Base-by-base conservation (phyloP, 2,797 vertebrate genomes). In the Avahi laniger region DNA sequence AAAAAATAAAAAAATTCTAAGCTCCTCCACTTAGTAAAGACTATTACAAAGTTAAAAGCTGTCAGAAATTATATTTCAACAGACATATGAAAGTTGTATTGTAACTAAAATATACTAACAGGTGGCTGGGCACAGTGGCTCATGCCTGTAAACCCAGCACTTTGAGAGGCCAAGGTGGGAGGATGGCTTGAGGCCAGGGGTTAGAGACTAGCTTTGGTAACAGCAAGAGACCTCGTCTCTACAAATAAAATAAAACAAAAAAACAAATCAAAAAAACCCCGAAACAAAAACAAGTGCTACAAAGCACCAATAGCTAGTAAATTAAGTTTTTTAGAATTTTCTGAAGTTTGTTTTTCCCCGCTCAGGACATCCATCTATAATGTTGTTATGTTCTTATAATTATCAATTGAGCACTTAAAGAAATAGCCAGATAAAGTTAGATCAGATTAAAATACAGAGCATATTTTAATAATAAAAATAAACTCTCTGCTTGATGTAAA, bases 401-500 rank as follows among this genome's bases (percentile, higher is more conserved):
- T 80, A 18, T 76, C 88, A 93, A 81, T 13, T 70, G 28, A 95
- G n/a, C 67, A 73, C 38, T 93, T 46, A 91, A 22, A 94, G 54
- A 95, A 87, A 89, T 4, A 95, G 79, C n/a, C 84, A 92, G 65
- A 54, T 41, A 50, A 87, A 78, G 61, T 24, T 81, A 86, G 30
- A 67, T 38, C 22, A 43, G 52, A 87, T 52, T 90, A 89, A 95
- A 93, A 81, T 61, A 90, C 0, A 70, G 14, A 9, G 11, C 9
- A 90, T 69, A 90, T 52, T 88, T 94, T 78, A 96, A 70, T 43
- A 88, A 85, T 70, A 78, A 82, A 87, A 96, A 87, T 5, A 70
- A 81, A 57, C 13, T 85, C 69, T 94, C 59, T 35, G 46, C 83
- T 5, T 65, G 57, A 91, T 26, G 76, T 88, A 92, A 92, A 81